Evolutionary conservation across 1,140 invertebrate species (phyloP), one percentile per base, ranked within the genome.

Genomic region (Hermatobates lingyangjiaoensis): DNA sequence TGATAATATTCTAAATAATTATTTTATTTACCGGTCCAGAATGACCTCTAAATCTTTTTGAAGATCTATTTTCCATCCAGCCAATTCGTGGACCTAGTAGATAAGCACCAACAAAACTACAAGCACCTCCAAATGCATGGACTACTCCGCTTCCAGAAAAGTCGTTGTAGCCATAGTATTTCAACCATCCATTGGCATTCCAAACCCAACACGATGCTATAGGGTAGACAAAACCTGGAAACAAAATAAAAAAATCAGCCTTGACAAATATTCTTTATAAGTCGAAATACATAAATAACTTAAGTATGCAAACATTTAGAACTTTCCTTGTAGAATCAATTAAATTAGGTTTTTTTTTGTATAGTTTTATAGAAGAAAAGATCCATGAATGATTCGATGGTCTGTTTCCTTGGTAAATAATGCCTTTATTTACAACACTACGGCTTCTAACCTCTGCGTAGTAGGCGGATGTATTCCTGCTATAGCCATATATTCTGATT

Each of bases 161-260:
- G 55, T 70, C 67, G 24, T 54, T 54, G 45, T 61, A 68, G 12
- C 61, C 59, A 3, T 59, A 21, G 1, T 24, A 14, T n/a, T n/a
- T 58, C 21, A 61, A 56, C 70, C 71, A 74, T 1, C 71, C 72
- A 12, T 65, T 58, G 4, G 63, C 58, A n/a, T 60, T 53, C 74
- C 74, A 76, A 0, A 63, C 69, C 74, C 74, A 76, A 54, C 73
- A 74, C 1, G 69, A 65, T 0, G 70, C 66, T 15, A 73, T 61
- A 0, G 74, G 74, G 57, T 74, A 76, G 0, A 74, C 64, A 44
- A 74, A 64, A 2, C 66, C 74, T 75, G 57, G 5, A 60, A 58
- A 21, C 5, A 27, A 54, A 28, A 27, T 5, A 21, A 21, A 53
- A 50, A 42, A 44, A 48, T n/a, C n/a, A n/a, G n/a, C n/a, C n/a